These are phyloP conservation scores for Gymnocephalus cernua DNA, from an alignment of 2,113 vertebrate species.

Conservation along the genomic window DNA sequence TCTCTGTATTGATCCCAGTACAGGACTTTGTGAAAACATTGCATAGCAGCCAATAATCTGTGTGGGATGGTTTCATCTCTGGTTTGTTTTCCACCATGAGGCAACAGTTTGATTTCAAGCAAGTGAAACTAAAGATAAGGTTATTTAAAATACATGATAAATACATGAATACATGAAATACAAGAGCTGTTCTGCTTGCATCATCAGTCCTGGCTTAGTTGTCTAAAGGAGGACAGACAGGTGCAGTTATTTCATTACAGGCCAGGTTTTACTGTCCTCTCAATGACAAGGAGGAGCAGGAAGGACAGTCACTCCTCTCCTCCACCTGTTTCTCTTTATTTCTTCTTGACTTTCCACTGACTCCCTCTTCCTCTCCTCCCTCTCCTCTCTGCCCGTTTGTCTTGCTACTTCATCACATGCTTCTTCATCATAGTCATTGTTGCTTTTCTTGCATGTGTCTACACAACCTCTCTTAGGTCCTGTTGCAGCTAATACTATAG, in stretches of 20 bases:
- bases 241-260: slow-evolving; percentile 52
- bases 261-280: slow-evolving; percentile 53
- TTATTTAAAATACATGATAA: not conserved
- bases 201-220: slow-evolving; percentile 25
- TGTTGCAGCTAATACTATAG: slow-evolving; percentile 17
- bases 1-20: slow-evolving; percentile 37
- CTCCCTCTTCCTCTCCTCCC: not conserved
- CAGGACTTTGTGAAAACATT: slow-evolving; percentile 32
- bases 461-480: slow-evolving; percentile 23
- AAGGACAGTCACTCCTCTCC: slow-evolving; percentile 35
- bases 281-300: slow-evolving; percentile 45
- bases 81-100: not conserved
- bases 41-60: slow-evolving; percentile 6
- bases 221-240: slow-evolving; percentile 35
- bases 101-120: slow-evolving; percentile 48
- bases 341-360: not conserved
- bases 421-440: not conserved
- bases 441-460: not conserved
- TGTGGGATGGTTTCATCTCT: slow-evolving; percentile 1
- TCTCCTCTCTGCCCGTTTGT: not conserved
- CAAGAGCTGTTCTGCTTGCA: slow-evolving; percentile 3
- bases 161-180: not conserved
- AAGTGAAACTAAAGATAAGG: slow-evolving; percentile 2
- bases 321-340: slow-evolving; percentile 43
- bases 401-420: slow-evolving; percentile 9